Conservation (phyloP, 2,113 vertebrate species). For the Phasianus colchicus region DNA sequence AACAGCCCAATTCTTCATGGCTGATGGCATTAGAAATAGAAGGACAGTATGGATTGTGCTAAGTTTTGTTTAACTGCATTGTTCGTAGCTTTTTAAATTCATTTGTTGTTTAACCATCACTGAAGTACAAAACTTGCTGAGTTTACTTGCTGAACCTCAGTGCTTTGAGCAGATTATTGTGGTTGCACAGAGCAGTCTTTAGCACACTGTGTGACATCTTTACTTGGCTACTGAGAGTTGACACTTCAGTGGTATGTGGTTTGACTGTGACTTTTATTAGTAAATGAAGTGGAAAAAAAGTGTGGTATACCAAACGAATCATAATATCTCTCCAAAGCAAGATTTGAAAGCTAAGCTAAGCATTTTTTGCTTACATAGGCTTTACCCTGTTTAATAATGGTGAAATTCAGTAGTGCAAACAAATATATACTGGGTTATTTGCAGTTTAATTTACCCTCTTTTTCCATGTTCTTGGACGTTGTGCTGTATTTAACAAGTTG, state of each 20-base stretch:
- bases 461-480: background rate
- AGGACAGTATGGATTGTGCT: background rate
- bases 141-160: rapidly evolving
- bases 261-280: background rate
- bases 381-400: background rate
- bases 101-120: background rate
- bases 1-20: background rate
- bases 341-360: background rate
- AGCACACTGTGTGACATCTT: background rate
- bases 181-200: background rate
- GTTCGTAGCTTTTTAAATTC: background rate
- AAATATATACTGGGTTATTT: background rate
- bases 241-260: rapidly evolving
- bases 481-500: background rate
- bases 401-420: background rate
- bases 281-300: background rate
- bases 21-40: background rate
- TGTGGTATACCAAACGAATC: background rate
- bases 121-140: background rate
- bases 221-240: background rate
- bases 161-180: background rate
- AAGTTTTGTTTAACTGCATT: background rate
- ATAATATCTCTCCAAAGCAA: background rate
- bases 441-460: background rate
- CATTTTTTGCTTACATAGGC: background rate